A percentile compares a stretch with the other conserved stretches of the same genome.
Conservation (phyloP, 2,113 vertebrate genomes). For the Connochaetes taurinus region DNA sequence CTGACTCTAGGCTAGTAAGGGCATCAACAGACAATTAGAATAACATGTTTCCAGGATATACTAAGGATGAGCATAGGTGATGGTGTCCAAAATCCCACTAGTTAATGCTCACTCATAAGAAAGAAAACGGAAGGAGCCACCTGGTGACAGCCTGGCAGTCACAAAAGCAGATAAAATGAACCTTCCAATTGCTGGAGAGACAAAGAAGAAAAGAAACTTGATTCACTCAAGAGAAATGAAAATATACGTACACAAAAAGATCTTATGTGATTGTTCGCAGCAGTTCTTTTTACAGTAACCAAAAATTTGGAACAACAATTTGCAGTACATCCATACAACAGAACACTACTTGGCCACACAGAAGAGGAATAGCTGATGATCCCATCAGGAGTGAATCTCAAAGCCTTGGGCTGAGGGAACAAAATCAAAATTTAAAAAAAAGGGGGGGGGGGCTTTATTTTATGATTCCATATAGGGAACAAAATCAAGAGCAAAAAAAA, state of each 20-base stretch:
- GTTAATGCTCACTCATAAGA: background rate
- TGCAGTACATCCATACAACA: rapidly evolving
- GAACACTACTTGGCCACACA: background rate
- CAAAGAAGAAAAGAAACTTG: background rate
- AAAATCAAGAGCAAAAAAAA: background rate
- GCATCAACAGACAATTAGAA: background rate
- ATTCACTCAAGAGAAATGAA: background rate
- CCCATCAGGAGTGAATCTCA: background rate
- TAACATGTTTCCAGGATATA: background rate
- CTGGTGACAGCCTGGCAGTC: background rate
- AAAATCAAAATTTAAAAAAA: background rate
- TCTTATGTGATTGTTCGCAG: background rate
- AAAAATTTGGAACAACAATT: background rate
- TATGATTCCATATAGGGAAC: background rate
- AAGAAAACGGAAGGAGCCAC: background rate
- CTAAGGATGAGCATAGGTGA: no score
- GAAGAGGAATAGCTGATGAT: background rate
- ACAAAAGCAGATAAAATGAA: background rate
- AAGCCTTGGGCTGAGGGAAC: background rate
- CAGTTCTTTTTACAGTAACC: background rate
- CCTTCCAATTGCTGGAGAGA: background rate
- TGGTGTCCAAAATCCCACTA: background rate
- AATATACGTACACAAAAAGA: background rate
- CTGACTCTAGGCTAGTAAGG: background rate
- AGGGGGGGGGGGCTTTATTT: rapidly evolving